Evolutionary conservation across 1,140 invertebrate species (phyloP).

Genomic region (Trichogramma pretiosum): DNA sequence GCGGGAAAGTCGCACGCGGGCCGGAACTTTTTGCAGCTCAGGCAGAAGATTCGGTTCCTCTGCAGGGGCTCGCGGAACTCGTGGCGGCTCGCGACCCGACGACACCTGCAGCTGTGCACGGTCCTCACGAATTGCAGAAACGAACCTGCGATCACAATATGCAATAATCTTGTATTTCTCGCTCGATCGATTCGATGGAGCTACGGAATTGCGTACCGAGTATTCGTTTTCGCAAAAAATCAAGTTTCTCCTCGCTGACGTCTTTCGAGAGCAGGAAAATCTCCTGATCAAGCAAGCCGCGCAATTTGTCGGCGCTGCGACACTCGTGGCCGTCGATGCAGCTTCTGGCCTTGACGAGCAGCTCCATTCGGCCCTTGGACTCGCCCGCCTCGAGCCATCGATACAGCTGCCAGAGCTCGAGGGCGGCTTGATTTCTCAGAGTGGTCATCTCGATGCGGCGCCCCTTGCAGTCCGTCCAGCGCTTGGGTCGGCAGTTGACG

Average conservation of each 20-base stretch:
- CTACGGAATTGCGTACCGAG: too few species aligned
- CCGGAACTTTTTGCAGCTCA: slow-evolving; percentile 28
- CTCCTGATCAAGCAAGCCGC: slow-evolving; percentile 53
- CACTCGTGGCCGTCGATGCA: slow-evolving; percentile 48
- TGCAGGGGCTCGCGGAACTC: slow-evolving; percentile 20
- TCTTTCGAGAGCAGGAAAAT: slow-evolving; percentile 48
- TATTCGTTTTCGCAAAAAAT: slow-evolving; percentile 51
- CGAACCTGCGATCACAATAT: slow-evolving; percentile 24
- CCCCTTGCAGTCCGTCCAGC: slow-evolving; percentile 53
- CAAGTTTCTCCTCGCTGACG: slow-evolving; percentile 42
- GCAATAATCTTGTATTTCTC: too few species aligned
- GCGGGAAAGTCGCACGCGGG: slow-evolving; percentile 24
- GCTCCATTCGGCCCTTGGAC: slow-evolving; percentile 46
- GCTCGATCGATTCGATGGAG: too few species aligned
- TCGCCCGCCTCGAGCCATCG: slow-evolving; percentile 45
- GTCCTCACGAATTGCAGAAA: slow-evolving; percentile 27
- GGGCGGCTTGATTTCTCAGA: slow-evolving; percentile 55
- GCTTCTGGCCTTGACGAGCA: slow-evolving; percentile 40
- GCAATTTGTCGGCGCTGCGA: slow-evolving; percentile 47
- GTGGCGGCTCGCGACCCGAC: slow-evolving; percentile 16
- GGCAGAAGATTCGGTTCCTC: slow-evolving; percentile 19
- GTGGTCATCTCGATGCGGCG: slow-evolving; percentile 55
- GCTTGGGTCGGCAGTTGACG: slow-evolving; percentile 51
- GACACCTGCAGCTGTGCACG: slow-evolving; percentile 25
- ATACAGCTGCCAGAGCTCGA: slow-evolving; percentile 52